Evolutionary conservation across 2,113 vertebrate species (phyloP).

Genomic region (Brachyistius frenatus): DNA sequence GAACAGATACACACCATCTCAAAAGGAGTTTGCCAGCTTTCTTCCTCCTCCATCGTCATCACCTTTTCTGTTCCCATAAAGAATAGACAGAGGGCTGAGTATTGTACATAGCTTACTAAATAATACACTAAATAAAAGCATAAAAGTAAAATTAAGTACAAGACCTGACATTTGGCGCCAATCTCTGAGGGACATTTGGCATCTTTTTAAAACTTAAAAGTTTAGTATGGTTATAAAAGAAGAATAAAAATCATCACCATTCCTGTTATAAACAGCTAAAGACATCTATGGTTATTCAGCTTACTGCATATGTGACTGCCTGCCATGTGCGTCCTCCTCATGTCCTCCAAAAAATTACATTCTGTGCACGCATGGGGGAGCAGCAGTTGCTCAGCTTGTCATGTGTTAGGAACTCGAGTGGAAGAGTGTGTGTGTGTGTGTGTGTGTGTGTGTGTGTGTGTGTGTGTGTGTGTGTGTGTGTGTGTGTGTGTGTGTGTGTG

Average conservation of each 20-base stretch:
- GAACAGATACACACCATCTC: slow-evolving; percentile 63
- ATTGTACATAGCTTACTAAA: no score
- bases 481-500: not conserved
- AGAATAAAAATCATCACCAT: not conserved
- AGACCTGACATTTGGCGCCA: not conserved
- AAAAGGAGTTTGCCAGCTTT: not conserved
- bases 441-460: not conserved
- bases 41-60: not conserved
- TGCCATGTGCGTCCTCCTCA: not conserved
- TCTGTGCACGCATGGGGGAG: slow-evolving; percentile 17
- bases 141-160: no score
- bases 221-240: not conserved
- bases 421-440: not conserved
- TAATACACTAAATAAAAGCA: no score
- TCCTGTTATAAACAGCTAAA: not conserved
- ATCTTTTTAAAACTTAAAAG: not conserved
- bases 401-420: slow-evolving; percentile 11
- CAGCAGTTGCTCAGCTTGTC: slow-evolving; percentile 10
- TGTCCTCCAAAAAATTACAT: slow-evolving; percentile 12
- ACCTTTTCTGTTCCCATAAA: not conserved
- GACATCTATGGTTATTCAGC: slow-evolving; percentile 1
- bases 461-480: not conserved
- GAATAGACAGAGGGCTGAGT: not conserved
- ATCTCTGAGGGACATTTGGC: not conserved
- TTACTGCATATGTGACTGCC: slow-evolving; percentile 24